Percentiles rank a stretch among this genome's conserved stretches.
Conservation (phyloP, 2,113 vertebrate species). For the Serinus canaria region DNA sequence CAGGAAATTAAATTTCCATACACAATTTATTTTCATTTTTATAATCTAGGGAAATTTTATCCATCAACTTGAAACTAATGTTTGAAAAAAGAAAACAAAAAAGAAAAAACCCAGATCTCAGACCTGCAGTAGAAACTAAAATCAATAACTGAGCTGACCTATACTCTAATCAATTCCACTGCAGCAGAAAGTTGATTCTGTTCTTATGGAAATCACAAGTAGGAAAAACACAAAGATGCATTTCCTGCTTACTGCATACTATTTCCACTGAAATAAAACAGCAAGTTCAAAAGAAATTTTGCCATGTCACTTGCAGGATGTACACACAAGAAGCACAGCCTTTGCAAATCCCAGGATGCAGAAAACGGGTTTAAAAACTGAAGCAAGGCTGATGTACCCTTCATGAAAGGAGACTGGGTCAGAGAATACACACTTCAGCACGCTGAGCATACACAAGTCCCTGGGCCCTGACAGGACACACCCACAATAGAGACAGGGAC, state of each 20-base stretch:
- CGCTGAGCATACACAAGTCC: accelerated
- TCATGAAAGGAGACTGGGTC: background rate
- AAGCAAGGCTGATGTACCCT: background rate
- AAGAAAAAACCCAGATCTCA: background rate
- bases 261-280: background rate
- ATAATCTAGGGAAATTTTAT: background rate
- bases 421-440: background rate
- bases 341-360: background rate
- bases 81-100: background rate
- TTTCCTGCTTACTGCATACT: accelerated
- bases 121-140: background rate
- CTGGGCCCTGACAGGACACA: background rate
- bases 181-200: background rate
- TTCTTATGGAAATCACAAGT: background rate
- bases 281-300: background rate
- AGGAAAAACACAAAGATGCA: background rate
- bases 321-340: background rate
- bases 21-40: background rate
- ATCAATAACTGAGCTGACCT: background rate
- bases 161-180: background rate
- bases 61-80: background rate
- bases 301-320: background rate
- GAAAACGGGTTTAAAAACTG: background rate
- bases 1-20: background rate
- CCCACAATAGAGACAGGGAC: accelerated